Evolutionary conservation across 2,113 vertebrate genomes (phyloP), one percentile per base, ranked within the genome.

Genomic region (Acanthochromis polyacanthus): DNA sequence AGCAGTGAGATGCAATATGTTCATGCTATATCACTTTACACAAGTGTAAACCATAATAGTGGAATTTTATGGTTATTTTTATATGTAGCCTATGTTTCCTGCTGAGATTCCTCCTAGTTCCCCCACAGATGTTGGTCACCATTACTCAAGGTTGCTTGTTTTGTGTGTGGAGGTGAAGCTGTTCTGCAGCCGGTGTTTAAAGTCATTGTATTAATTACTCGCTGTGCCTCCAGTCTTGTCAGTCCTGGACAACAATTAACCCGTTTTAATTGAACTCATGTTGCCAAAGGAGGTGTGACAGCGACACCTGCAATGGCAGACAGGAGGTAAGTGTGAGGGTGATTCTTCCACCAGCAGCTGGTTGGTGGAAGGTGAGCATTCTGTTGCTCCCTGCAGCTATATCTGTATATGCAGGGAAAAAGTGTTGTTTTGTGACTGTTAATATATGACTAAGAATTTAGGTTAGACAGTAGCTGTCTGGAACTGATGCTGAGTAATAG

Each of bases 191-290:
- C 66, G 40, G 71, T 78, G 19, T 81, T 78, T 74, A 78, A 65
- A 68, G 53, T 64, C 76, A 65, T 79, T 56, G 16, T 62, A 73
- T 80, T 80, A 89, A 91, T 88, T 83, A 74, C 70, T 55, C 36
- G 75, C 40, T 53, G 56, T 77, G 75, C 60, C 50, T 52, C 57
- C 60, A 53, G 81, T 68, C 64, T 76, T 43, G 74, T 81, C 69
- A 77, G 74, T 78, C 51, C 56, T 68, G 75, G 72, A 75, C 78
- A 62, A 63, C 78, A 89, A 88, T 92, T 83, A 84, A 80, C 83
- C 74, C 81, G 46, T 79, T 83, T 83, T 90, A 91, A 90, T 90
- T 81, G 75, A 58, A 81, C 68, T 17, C 25, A 20, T 61, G 62
- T 69, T 57, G 70, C 71, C 10, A 12, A 46, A 63, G 40, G 71